Conservation (phyloP, 2,113 vertebrate species). For the Lophura nycthemera region DNA sequence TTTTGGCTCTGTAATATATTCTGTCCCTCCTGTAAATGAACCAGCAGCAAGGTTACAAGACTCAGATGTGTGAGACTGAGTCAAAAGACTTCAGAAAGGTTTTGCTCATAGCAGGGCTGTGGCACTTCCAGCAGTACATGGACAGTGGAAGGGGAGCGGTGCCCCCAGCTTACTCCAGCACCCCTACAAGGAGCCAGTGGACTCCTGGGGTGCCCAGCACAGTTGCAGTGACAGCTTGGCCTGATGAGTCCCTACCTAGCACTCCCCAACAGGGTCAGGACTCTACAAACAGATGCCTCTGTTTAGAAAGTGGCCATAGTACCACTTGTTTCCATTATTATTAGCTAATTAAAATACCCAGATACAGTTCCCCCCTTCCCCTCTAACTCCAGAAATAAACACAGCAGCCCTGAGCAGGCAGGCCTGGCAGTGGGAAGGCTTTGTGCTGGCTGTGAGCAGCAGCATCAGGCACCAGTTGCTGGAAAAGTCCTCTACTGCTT, state of each 20-base stretch:
- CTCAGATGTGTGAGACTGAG: neutral
- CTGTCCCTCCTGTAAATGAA: neutral
- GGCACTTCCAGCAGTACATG: neutral
- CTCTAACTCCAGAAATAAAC: conserved; percentile 1
- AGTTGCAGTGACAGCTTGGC: neutral
- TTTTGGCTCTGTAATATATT: neutral
- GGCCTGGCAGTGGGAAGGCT: neutral
- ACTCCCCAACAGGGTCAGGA: fast-evolving
- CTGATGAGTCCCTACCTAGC: fast-evolving
- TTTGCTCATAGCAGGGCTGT: neutral
- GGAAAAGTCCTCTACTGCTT: conserved; percentile 28
- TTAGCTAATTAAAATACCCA: conserved; percentile 8
- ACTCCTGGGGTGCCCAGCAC: neutral
- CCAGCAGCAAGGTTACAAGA: neutral
- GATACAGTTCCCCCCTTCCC: neutral
- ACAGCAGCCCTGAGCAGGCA: neutral
- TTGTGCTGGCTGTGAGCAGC: conserved; percentile 9
- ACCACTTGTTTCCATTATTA: neutral
- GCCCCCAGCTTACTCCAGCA: neutral
- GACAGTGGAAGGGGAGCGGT: neutral
- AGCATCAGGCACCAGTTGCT: neutral
- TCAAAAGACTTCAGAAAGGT: neutral
- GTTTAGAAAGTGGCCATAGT: neutral
- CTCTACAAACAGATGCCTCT: neutral
- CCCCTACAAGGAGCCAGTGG: neutral